These are phyloP conservation scores for Xerus inauris DNA, from an alignment of 2,113 vertebrate genomes.

Conservation along the genomic window DNA sequence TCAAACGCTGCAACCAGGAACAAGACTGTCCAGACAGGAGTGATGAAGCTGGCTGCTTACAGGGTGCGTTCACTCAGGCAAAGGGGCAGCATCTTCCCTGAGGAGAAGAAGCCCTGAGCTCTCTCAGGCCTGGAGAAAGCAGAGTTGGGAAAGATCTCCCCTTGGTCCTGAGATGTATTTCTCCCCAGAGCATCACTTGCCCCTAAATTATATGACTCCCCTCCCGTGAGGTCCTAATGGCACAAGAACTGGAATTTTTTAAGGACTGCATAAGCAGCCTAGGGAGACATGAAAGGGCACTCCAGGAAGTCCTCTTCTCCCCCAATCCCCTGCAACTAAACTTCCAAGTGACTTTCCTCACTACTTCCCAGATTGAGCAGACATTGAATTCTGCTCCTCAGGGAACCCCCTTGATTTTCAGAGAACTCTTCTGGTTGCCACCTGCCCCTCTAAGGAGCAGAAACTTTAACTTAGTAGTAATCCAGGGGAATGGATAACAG, in stretches of 20 bases:
- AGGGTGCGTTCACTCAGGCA: constrained; percentile 85
- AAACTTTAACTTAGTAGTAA: neutral
- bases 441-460: neutral
- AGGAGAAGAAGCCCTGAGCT: neutral
- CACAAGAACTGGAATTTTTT: neutral
- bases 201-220: neutral
- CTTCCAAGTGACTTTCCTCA: neutral
- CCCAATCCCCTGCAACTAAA: neutral
- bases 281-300: neutral
- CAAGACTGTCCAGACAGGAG: constrained; percentile 95
- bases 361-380: neutral
- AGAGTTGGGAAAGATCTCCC: neutral
- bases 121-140: neutral
- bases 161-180: neutral
- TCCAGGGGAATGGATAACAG: neutral
- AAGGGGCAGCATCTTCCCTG: neutral
- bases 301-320: neutral
- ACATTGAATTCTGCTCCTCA: neutral
- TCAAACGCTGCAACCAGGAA: constrained; percentile 94
- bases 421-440: neutral
- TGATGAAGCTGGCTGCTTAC: constrained; percentile 94
- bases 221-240: neutral
- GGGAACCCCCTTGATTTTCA: neutral
- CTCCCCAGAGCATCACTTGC: neutral
- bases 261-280: neutral